Conservation (phyloP, 1,140 invertebrate genomes). For the Amphibalanus amphitrite region DNA sequence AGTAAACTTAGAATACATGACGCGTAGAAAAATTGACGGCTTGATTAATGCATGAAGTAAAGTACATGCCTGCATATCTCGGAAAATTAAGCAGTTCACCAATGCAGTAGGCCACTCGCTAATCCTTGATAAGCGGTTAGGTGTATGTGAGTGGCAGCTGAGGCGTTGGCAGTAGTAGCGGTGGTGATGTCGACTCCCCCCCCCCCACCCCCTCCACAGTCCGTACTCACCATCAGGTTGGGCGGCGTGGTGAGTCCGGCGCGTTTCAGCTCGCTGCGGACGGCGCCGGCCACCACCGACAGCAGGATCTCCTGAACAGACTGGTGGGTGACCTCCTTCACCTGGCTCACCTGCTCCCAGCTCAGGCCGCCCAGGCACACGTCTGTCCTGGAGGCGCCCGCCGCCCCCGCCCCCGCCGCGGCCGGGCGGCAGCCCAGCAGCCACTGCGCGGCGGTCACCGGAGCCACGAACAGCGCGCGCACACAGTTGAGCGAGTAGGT, state of each 20-base stretch:
- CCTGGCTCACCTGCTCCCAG: slow-evolving; percentile 25
- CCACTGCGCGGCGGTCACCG: slow-evolving; percentile 34
- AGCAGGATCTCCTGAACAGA: slow-evolving; percentile 37
- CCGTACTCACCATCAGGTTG: slow-evolving; percentile 30
- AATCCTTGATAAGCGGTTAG: too few species aligned
- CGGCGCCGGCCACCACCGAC: slow-evolving; percentile 32
- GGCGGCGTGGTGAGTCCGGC: slow-evolving; percentile 30
- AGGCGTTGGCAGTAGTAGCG: not conserved
- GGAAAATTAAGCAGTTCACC: too few species aligned
- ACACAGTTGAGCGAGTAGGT: slow-evolving; percentile 29
- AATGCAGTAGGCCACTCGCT: too few species aligned
- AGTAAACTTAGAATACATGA: too few species aligned
- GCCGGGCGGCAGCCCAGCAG: slow-evolving; percentile 20
- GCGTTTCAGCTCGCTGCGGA: slow-evolving; percentile 31
- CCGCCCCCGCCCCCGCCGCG: slow-evolving; percentile 10
- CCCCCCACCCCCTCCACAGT: too few species aligned
- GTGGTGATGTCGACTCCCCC: too few species aligned
- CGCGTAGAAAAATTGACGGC: too few species aligned
- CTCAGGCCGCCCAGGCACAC: not conserved
- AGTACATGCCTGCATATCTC: too few species aligned
- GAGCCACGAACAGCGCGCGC: slow-evolving; percentile 33
- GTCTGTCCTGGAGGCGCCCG: not conserved
- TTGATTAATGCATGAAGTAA: too few species aligned
- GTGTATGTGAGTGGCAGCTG: too few species aligned
- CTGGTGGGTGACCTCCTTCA: slow-evolving; percentile 34